Evolutionary conservation across 2,888 invertebrate species (phyloP).

Genomic region (Gisinianus flammeolus): DNA sequence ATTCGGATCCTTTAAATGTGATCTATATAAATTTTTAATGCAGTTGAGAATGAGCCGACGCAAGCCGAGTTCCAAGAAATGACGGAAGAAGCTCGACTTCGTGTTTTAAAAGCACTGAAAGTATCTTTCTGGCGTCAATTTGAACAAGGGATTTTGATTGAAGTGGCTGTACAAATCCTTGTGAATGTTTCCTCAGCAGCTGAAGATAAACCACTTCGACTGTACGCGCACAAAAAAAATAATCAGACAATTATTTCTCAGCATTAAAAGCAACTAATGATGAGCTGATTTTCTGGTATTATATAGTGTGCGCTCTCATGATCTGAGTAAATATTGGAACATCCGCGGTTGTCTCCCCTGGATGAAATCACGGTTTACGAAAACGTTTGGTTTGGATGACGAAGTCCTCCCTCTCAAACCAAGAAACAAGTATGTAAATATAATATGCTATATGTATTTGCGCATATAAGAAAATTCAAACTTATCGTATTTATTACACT

Average conservation of each 20-base stretch:
- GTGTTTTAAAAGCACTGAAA: constrained; percentile 69
- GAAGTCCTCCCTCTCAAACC: constrained; percentile 36
- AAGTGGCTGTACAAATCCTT: constrained; percentile 65
- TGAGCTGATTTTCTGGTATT: too few species aligned
- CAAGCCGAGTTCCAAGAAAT: constrained; percentile 68
- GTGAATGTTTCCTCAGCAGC: constrained; percentile 67
- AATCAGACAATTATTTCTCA: too few species aligned
- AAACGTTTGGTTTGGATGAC: constrained; percentile 29
- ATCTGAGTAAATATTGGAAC: constrained; percentile 48
- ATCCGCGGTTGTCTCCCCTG: constrained; percentile 41
- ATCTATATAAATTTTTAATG: too few species aligned
- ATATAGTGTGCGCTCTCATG: constrained; percentile 42
- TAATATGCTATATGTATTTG: too few species aligned
- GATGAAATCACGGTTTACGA: constrained; percentile 20
- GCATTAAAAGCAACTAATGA: too few species aligned
- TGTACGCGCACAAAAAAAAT: constrained; percentile 19
- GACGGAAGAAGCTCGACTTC: constrained; percentile 68
- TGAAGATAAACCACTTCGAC: constrained; percentile 62
- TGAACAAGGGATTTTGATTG: constrained; percentile 69
- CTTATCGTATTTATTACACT: too few species aligned
- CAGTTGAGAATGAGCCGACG: constrained; percentile 68
- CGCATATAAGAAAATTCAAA: too few species aligned
- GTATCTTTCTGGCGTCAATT: constrained; percentile 71
- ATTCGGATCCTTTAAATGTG: too few species aligned
- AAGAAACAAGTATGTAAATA: constrained; percentile 4